Conservation (phyloP, 2,888 invertebrate genomes). For the Platycnemis pennipes region DNA sequence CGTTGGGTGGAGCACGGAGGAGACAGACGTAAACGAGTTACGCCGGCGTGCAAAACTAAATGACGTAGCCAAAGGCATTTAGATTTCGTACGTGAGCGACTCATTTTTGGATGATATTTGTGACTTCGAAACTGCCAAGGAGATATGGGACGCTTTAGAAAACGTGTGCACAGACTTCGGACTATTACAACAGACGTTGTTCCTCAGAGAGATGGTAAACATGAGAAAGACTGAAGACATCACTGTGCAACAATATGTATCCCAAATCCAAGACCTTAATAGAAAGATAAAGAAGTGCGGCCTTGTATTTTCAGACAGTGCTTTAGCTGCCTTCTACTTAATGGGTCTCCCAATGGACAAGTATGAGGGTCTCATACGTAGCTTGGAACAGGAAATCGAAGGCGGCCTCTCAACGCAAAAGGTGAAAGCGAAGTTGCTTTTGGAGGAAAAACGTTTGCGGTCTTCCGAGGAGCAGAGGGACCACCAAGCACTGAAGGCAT, state of each 20-base stretch:
- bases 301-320: background rate
- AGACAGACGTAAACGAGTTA: background rate
- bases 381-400: background rate
- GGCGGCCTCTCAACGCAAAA: background rate
- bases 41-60: background rate
- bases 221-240: background rate
- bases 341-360: background rate
- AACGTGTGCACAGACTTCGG: conserved; percentile 31
- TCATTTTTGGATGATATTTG: background rate
- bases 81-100: background rate
- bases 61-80: background rate
- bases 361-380: background rate
- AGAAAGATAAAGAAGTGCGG: background rate
- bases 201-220: background rate
- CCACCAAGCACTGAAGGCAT: background rate
- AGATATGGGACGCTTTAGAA: conserved; percentile 28
- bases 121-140: background rate
- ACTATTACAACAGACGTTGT: background rate
- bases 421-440: background rate
- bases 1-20: background rate
- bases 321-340: background rate
- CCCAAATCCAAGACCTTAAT: background rate
- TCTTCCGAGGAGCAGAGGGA: background rate
- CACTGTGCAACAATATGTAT: background rate
- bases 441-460: background rate